Evolutionary conservation across 2,888 invertebrate species (phyloP).

Genomic region (Phoronis australis): DNA sequence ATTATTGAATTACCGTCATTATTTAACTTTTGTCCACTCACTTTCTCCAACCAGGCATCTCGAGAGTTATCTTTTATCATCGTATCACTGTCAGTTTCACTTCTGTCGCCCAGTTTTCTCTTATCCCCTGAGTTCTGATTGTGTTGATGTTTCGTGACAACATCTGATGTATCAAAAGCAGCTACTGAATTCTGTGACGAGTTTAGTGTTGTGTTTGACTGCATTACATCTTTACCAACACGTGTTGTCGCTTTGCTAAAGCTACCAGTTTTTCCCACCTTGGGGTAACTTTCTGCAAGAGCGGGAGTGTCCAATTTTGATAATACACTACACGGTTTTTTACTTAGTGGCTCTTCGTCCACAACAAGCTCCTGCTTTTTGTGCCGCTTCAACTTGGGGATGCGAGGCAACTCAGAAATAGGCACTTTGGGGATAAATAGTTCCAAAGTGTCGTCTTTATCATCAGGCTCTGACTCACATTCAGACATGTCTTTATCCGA

Average conservation of each 20-base stretch:
- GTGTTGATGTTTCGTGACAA: no score
- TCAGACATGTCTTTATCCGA: conserved; percentile 32
- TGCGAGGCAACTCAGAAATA: conserved; percentile 33
- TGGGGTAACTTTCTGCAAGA: background rate
- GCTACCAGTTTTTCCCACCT: conserved; percentile 2
- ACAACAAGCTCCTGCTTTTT: conserved; percentile 36
- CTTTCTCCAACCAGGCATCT: conserved; percentile 45
- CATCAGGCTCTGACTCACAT: conserved; percentile 9
- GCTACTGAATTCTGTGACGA: no score
- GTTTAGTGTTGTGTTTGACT: no score
- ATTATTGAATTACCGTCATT: conserved; percentile 16
- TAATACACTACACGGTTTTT: no score
- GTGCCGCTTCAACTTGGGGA: conserved; percentile 30
- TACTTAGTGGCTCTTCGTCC: background rate
- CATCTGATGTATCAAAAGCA: no score
- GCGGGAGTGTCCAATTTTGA: conserved; percentile 1
- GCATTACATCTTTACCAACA: no score
- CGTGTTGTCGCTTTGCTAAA: no score
- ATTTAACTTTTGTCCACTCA: conserved; percentile 16
- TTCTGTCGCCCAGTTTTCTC: no score
- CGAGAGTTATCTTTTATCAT: conserved; percentile 4
- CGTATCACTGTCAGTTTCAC: background rate
- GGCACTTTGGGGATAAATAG: conserved; percentile 19
- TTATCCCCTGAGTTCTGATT: no score
- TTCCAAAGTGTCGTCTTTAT: conserved; percentile 32